Conservation (phyloP, 2,888 invertebrate species). For the Ganaspis brasiliensis region DNA sequence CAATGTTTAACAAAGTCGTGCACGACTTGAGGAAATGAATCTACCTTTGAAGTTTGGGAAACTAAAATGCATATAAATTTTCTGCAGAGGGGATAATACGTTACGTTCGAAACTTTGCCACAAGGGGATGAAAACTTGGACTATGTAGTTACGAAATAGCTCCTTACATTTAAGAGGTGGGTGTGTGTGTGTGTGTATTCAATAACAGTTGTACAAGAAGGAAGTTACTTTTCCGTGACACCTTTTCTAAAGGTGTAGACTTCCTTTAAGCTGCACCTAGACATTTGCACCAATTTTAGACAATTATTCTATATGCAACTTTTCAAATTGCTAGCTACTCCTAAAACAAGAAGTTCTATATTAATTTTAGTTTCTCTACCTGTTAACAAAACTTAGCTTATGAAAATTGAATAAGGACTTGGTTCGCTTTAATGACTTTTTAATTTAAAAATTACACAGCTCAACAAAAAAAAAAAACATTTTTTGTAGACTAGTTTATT, state of each 20-base stretch:
- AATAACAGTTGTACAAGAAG: slow-evolving; percentile 7
- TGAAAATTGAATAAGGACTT: not conserved
- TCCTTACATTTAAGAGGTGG: not conserved
- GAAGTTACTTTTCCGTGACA: slow-evolving; percentile 1
- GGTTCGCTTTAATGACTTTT: too few relatives aligned
- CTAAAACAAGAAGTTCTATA: not conserved
- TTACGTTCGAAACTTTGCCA: not conserved
- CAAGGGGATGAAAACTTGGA: not conserved
- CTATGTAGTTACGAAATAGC: not conserved
- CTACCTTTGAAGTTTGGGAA: not conserved
- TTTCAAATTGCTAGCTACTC: not conserved
- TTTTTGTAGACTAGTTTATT: too few relatives aligned
- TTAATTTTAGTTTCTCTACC: not conserved
- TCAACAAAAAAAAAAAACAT: too few relatives aligned
- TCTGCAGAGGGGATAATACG: not conserved
- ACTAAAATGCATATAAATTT: not conserved
- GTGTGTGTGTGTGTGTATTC: not conserved
- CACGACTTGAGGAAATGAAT: not conserved
- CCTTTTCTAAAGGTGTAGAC: not conserved
- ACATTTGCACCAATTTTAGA: slow-evolving; percentile 1
- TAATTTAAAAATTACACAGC: too few relatives aligned
- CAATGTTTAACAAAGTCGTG: not conserved
- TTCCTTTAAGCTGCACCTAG: not conserved
- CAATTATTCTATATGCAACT: slow-evolving; percentile 16
- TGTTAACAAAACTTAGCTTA: not conserved